Percentiles rank a stretch among this genome's conserved stretches.
phyloP scores from a whole-genome alignment of 37 sponge, comb jelly and placozoan genomes.

The Ephydatia muelleri region DNA sequence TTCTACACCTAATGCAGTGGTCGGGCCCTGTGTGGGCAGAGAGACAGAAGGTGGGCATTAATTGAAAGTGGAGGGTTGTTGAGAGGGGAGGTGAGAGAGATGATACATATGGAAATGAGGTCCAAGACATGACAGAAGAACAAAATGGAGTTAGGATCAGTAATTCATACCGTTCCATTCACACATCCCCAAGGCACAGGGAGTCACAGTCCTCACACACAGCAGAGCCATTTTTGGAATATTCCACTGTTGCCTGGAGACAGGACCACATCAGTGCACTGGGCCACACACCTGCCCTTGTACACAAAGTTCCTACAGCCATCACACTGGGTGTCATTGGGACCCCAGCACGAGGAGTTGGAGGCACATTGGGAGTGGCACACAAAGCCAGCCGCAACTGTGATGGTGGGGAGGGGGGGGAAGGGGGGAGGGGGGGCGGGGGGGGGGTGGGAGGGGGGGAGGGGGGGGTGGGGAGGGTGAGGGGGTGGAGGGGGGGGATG shows the following conservation, averaged over 20 bases:
- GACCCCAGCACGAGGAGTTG: background rate
- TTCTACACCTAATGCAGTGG: background rate
- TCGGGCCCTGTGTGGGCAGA: background rate
- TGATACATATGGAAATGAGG: background rate
- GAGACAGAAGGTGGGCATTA: background rate
- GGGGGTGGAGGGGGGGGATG: too few species aligned
- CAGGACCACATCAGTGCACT: background rate
- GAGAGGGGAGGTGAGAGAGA: background rate
- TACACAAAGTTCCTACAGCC: background rate
- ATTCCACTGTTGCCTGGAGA: background rate
- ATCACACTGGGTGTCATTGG: background rate
- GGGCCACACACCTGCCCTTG: background rate
- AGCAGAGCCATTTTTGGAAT: background rate
- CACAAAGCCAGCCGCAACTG: background rate
- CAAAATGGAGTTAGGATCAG: background rate
- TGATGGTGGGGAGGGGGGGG: background rate
- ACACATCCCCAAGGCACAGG: conserved; percentile 51
- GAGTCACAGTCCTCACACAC: conserved; percentile 53
- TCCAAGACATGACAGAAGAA: background rate
- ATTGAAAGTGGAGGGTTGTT: background rate
- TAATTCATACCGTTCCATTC: conserved; percentile 31
- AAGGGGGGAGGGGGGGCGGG: background rate
- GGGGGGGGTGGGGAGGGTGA: too few species aligned
- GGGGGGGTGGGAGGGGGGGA: background rate
- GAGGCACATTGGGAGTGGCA: background rate